Conservation (phyloP, 2,113 vertebrate genomes). For the Rhynchomys soricoides region DNA sequence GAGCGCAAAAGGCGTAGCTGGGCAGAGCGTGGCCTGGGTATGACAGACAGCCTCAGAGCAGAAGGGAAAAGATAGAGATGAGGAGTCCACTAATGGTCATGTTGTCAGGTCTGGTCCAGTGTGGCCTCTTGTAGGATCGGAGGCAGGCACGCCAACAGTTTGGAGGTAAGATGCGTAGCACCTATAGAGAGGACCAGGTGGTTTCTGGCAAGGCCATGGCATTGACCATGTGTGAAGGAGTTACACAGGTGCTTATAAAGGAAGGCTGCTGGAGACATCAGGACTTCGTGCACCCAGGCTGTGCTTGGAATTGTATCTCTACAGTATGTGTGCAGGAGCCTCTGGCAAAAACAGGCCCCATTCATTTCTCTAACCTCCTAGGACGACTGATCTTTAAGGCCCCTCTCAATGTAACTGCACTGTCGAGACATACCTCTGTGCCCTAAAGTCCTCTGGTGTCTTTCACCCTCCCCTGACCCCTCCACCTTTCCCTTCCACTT, state of each 20-base stretch:
- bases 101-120: neutral
- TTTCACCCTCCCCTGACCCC: neutral
- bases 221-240: neutral
- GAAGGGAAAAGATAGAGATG: neutral
- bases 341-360: neutral
- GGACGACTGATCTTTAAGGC: neutral
- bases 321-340: neutral
- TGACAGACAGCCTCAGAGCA: neutral
- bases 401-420: neutral
- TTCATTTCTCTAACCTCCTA: neutral
- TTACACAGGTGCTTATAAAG: neutral
- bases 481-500: neutral
- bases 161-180: neutral
- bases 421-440: neutral
- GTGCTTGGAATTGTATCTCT: neutral
- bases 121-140: neutral
- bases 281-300: neutral
- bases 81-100: neutral
- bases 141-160: neutral
- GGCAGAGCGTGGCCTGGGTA: neutral
- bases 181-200: too few relatives aligned
- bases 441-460: neutral
- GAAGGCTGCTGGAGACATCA: neutral
- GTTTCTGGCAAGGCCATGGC: neutral
- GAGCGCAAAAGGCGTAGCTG: neutral